Base-by-base conservation (phyloP, 2,113 vertebrate species). In the Phaetusa simplex region DNA sequence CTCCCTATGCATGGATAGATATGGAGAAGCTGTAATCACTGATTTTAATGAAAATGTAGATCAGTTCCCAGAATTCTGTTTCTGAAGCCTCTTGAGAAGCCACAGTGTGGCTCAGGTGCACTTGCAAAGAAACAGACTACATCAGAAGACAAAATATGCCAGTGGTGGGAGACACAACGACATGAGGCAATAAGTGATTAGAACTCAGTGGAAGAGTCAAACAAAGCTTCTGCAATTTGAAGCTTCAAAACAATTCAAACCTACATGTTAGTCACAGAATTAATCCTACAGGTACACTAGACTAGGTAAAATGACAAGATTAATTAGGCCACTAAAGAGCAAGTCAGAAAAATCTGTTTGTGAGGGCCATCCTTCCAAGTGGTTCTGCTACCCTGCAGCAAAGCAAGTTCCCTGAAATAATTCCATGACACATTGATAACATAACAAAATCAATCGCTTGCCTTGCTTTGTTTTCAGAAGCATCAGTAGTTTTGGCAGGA, bases 391-490 rank as follows among this genome's bases (percentile, higher is more conserved):
- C 79, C n/a, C 53, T 88, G 53, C 58, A 82, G 82, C 53, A 94
- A 32, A 77, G 22, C 49, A 84, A 67, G 70, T 32, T 88, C 71
- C 66, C 88, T 86, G 45, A 90, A 82, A 58, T 73, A 71, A 80
- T 74, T 84, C 64, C 59, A 59, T 19, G 50, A 59, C 59, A 77
- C 38, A 11, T 1, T 29, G 86, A 7, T 55, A 83, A 59, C 70
- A 55, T 9, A 74, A 82, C 58, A 78, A 66, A 58, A 94, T 77
- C 82, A 55, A 62, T 20, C 0, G 0, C 64, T 61, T 89, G 82
- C 67, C 62, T 92, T 79, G 79, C 70, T 90, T 43, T 88, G 81
- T 91, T 84, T 95, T 81, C 80, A 96, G 86, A 88, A 88, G 50
- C 58, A 20, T 43, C 11, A 94, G 52, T 29, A 81, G 58, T 79